Evolutionary conservation across 2,113 vertebrate genomes (phyloP).

Genomic region (Chauna torquata): DNA sequence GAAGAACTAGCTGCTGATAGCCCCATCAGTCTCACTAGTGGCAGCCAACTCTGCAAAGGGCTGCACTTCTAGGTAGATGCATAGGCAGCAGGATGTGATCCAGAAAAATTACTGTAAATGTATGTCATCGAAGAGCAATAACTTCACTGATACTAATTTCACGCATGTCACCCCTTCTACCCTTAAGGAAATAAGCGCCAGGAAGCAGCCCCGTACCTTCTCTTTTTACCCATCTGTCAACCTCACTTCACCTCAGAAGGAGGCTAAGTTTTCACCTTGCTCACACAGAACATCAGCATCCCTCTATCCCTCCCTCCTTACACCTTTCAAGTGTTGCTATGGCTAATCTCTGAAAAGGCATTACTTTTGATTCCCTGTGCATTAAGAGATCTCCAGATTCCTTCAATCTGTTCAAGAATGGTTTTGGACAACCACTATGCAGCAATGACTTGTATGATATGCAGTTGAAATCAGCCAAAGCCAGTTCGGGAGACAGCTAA

Average conservation of each 20-base stretch:
- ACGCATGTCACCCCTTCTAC: background rate
- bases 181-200: background rate
- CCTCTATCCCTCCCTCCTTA: background rate
- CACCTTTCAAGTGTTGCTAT: background rate
- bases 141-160: background rate
- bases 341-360: background rate
- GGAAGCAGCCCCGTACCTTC: background rate
- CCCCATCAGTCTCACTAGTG: background rate
- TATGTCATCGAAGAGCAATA: background rate
- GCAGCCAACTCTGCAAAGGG: background rate
- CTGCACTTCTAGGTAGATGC: background rate
- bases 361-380: background rate
- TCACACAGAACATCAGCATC: background rate
- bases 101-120: background rate
- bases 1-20: background rate
- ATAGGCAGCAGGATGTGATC: fast-evolving
- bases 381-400: background rate
- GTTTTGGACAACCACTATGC: background rate
- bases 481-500: background rate
- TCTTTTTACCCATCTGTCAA: background rate
- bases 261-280: background rate
- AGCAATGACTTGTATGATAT: background rate
- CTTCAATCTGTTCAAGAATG: background rate
- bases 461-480: background rate
- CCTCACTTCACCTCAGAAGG: background rate